Evolutionary conservation across 2,888 invertebrate genomes (phyloP).

Genomic region (Molorchus minor): DNA sequence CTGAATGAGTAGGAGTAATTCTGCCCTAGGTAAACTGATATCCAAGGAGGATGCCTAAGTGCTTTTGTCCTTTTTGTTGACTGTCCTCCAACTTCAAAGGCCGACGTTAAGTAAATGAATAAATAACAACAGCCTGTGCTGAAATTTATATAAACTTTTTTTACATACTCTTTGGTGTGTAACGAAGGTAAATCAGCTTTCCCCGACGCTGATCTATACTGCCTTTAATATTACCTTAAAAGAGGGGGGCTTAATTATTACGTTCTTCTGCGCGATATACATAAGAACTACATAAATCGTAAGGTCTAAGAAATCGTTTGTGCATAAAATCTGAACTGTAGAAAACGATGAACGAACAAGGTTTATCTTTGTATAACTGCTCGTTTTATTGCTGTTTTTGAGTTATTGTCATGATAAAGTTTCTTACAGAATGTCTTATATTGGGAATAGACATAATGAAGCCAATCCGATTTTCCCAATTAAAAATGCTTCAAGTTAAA

Average conservation of each 20-base stretch:
- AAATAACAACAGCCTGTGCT: too few relatives aligned
- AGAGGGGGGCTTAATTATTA: neutral
- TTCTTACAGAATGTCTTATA: slow-evolving; percentile 54
- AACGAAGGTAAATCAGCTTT: neutral
- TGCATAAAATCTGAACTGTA: slow-evolving; percentile 56
- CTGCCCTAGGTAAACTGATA: too few relatives aligned
- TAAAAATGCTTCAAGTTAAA: slow-evolving; percentile 60
- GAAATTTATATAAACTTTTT: too few relatives aligned
- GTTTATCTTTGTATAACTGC: slow-evolving; percentile 47
- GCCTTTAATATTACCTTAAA: neutral
- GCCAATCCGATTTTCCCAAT: slow-evolving; percentile 65
- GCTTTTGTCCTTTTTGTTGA: too few relatives aligned
- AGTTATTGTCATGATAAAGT: slow-evolving; percentile 45
- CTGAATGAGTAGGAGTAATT: too few relatives aligned
- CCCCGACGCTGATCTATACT: neutral
- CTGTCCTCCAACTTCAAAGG: too few relatives aligned
- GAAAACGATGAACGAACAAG: slow-evolving; percentile 42
- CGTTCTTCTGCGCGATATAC: slow-evolving; percentile 1
- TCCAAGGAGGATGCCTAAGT: too few relatives aligned
- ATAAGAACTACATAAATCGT: slow-evolving; percentile 18
- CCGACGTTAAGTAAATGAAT: too few relatives aligned
- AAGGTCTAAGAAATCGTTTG: slow-evolving; percentile 50
- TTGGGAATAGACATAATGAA: slow-evolving; percentile 61
- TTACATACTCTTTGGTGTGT: too few relatives aligned
- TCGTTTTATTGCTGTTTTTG: slow-evolving; percentile 51